Conservation (phyloP, 1,140 invertebrate species). For the Akabosia matsudoensis region DNA sequence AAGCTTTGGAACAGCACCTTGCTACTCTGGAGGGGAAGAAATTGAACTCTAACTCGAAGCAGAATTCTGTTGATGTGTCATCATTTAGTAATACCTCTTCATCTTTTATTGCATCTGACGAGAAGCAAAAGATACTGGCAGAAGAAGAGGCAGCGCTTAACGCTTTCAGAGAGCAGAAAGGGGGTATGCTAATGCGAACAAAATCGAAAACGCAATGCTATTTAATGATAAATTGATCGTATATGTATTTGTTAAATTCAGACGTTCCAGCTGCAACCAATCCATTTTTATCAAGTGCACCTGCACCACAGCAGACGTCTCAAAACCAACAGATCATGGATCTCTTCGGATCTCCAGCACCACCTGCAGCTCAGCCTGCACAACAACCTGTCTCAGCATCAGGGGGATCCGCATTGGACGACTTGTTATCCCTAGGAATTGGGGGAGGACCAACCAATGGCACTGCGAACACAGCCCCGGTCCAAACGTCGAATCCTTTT, state of each 20-base stretch:
- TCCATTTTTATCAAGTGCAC: constrained; percentile 40
- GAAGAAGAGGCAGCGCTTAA: constrained; percentile 93
- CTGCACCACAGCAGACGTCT: constrained; percentile 50
- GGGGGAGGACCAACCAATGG: constrained; percentile 22
- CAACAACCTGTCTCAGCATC: constrained; percentile 29
- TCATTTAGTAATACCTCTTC: constrained; percentile 46
- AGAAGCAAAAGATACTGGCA: constrained; percentile 77
- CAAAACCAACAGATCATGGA: constrained; percentile 67
- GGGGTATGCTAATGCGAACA: constrained; percentile 30
- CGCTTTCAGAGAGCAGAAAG: constrained; percentile 78
- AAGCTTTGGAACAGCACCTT: constrained; percentile 95
- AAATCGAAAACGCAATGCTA: neutral
- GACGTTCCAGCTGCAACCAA: constrained; percentile 50
- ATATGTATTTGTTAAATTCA: neutral
- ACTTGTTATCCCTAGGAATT: constrained; percentile 39
- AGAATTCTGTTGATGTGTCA: constrained; percentile 45
- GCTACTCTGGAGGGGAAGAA: constrained; percentile 89
- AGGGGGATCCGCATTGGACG: constrained; percentile 43
- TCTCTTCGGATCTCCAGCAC: constrained; percentile 63
- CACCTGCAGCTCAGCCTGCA: constrained; percentile 48
- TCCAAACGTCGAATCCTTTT: constrained; percentile 69
- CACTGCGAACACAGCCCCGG: constrained; percentile 28
- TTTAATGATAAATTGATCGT: constrained; percentile 21
- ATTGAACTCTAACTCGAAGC: constrained; percentile 49
- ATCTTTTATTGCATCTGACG: constrained; percentile 46